A percentile compares a stretch with the other conserved stretches of the same genome.
These are phyloP conservation scores for Ophthalmolycus amberensis DNA, from an alignment of 2,113 vertebrate genomes.

Conservation along the genomic window DNA sequence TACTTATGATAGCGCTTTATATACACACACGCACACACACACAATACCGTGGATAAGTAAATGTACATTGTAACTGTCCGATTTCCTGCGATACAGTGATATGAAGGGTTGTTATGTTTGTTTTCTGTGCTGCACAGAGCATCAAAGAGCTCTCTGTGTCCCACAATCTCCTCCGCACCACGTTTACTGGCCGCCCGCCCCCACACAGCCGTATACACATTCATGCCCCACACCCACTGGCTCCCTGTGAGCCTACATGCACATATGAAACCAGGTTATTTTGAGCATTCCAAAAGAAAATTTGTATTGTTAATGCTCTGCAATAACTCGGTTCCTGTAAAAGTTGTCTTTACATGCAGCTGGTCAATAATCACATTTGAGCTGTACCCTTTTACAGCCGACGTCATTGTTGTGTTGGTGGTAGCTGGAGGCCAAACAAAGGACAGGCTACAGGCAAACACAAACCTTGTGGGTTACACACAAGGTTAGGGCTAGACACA, in stretches of 20 bases:
- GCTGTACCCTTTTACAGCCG: background rate
- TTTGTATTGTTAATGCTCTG: background rate
- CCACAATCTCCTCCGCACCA: constrained; percentile 46
- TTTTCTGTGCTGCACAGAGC: constrained; percentile 22
- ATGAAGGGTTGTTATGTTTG: background rate
- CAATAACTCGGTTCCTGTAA: constrained; percentile 9
- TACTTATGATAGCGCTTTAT: too few species aligned
- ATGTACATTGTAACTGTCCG: background rate
- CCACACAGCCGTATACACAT: constrained; percentile 46
- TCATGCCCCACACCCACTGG: constrained; percentile 32
- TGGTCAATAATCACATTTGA: background rate
- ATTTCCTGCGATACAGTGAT: background rate
- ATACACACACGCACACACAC: too few species aligned
- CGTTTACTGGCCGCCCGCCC: constrained; percentile 51
- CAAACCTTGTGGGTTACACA: background rate
- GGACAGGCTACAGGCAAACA: background rate
- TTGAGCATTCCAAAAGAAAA: constrained; percentile 1
- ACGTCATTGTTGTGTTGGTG: background rate
- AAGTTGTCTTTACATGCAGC: background rate
- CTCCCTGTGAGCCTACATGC: constrained; percentile 30
- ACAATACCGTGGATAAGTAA: background rate
- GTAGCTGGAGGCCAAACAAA: background rate
- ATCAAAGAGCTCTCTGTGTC: constrained; percentile 27
- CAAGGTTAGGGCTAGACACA: background rate
- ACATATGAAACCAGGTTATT: constrained; percentile 39